Conservation (phyloP, 1,140 invertebrate genomes). For the Grapholita molesta region DNA sequence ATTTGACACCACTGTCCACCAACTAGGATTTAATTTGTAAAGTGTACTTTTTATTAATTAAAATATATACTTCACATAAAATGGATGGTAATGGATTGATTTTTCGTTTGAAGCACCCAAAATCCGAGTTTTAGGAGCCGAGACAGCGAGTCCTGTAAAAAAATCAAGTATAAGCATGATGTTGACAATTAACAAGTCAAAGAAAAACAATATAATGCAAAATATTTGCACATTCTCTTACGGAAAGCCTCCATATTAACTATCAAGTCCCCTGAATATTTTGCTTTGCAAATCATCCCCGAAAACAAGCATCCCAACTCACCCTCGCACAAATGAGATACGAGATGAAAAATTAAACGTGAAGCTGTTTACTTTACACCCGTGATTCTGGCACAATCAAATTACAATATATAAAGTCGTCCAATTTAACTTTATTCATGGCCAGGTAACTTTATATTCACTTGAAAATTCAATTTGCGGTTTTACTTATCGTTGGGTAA, state of each 20-base stretch:
- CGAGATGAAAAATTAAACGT: slow-evolving; percentile 3
- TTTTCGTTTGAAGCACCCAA: too few relatives aligned
- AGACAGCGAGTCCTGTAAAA: too few relatives aligned
- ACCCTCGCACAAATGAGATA: slow-evolving; percentile 3
- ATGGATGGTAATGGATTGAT: too few relatives aligned
- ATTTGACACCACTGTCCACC: too few relatives aligned
- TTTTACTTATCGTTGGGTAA: not conserved
- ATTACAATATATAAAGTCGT: not conserved
- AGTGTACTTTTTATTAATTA: too few relatives aligned
- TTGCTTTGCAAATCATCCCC: slow-evolving; percentile 1
- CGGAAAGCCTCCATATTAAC: not conserved
- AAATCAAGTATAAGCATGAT: too few relatives aligned
- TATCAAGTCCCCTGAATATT: not conserved
- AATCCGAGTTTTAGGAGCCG: too few relatives aligned
- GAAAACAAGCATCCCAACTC: not conserved
- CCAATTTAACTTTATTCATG: not conserved
- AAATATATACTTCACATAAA: too few relatives aligned
- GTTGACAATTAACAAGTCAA: too few relatives aligned
- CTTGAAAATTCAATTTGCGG: not conserved
- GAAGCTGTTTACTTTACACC: slow-evolving; percentile 5
- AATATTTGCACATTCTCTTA: not conserved
- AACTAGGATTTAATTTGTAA: too few relatives aligned
- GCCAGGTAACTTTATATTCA: not conserved
- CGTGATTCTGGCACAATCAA: not conserved
- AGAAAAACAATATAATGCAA: too few relatives aligned